Evolutionary conservation across 2,888 invertebrate species (phyloP).

Genomic region (Andricus curvator): DNA sequence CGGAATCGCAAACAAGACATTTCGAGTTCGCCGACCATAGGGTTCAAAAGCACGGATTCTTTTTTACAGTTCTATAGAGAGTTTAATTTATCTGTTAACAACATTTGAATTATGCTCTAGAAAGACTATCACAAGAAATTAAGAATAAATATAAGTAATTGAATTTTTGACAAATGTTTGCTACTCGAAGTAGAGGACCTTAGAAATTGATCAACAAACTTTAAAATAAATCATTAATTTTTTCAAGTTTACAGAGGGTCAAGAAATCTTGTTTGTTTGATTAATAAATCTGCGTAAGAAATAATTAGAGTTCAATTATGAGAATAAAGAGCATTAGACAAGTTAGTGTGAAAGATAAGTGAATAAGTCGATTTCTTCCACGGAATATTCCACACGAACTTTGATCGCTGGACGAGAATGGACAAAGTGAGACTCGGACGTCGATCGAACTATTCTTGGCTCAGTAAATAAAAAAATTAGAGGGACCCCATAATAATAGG

Average conservation of each 20-base stretch:
- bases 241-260: too few species aligned
- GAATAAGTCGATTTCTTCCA: slow-evolving; percentile 9
- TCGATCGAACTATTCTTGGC: slow-evolving; percentile 58
- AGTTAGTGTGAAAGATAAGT: slow-evolving; percentile 17
- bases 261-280: background rate
- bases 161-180: too few species aligned
- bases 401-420: slow-evolving; percentile 59
- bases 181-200: too few species aligned
- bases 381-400: slow-evolving; percentile 69
- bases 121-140: too few species aligned
- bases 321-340: background rate
- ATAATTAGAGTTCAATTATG: background rate
- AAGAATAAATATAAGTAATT: too few species aligned
- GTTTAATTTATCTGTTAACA: background rate
- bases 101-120: background rate
- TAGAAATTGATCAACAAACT: too few species aligned
- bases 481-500: slow-evolving; percentile 55
- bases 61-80: background rate
- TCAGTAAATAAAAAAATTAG: slow-evolving; percentile 65
- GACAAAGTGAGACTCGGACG: slow-evolving; percentile 53
- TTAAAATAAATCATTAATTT: too few species aligned
- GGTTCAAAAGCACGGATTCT: background rate
- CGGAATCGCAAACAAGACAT: slow-evolving; percentile 37
- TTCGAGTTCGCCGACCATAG: slow-evolving; percentile 30
- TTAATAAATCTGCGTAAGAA: too few species aligned